Conservation (phyloP, 2,113 vertebrate genomes). For the Equus quagga region DNA sequence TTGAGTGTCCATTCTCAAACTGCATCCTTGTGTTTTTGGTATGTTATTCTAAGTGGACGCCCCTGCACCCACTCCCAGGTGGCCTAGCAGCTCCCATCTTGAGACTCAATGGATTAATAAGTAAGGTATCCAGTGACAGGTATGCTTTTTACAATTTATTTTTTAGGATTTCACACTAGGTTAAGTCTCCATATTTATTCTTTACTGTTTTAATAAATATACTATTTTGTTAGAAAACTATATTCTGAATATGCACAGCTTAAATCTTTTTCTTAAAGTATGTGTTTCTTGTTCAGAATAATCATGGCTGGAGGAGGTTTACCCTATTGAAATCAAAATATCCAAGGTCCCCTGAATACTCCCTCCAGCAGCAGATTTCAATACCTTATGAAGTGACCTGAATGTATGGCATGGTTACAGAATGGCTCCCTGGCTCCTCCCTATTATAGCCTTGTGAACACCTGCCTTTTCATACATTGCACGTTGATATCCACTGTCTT, state of each 20-base stretch:
- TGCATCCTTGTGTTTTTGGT: neutral
- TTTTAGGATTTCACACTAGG: neutral
- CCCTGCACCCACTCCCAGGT: rapidly evolving
- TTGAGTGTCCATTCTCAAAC: neutral
- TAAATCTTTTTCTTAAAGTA: neutral
- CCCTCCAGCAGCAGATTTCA: neutral
- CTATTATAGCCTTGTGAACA: neutral
- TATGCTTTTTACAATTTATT: neutral
- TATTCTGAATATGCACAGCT: neutral
- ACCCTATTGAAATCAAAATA: neutral
- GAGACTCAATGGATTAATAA: neutral
- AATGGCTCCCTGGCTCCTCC: neutral
- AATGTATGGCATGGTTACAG: rapidly evolving
- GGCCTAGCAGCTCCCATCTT: neutral
- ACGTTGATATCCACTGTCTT: neutral
- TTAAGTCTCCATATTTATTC: neutral
- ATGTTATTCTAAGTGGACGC: neutral
- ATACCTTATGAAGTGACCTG: neutral
- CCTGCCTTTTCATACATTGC: neutral
- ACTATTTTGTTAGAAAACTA: neutral
- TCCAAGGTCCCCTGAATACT: neutral
- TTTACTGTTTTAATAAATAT: neutral
- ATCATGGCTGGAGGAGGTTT: neutral
- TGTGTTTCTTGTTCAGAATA: neutral
- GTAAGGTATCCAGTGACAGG: neutral